These are phyloP conservation scores for Melanotaenia parkinsoni DNA, from an alignment of 2,797 vertebrate species.

Conservation along the genomic window DNA sequence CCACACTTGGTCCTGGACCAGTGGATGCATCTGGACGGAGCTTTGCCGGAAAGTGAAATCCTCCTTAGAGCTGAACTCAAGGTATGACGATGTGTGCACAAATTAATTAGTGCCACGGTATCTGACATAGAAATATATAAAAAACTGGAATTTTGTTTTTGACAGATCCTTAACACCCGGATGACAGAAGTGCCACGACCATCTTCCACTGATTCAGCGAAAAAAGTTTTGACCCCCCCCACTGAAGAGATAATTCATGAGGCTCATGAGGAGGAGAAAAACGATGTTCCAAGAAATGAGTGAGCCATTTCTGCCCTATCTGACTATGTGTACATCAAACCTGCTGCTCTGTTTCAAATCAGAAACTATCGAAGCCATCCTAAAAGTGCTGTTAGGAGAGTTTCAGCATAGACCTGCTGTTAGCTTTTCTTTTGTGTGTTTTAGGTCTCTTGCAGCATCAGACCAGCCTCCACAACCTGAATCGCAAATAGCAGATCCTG, in stretches of 20 bases:
- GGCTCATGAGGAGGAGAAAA: slow-evolving; percentile 52
- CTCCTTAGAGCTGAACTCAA: slow-evolving; percentile 89
- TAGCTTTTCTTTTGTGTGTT: slow-evolving; percentile 41
- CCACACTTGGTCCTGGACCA: slow-evolving; percentile 85
- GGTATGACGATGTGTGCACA: slow-evolving; percentile 69
- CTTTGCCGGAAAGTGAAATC: slow-evolving; percentile 82
- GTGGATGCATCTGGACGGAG: slow-evolving; percentile 85
- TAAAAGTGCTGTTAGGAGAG: neutral
- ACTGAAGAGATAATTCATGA: slow-evolving; percentile 36
- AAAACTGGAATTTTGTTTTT: slow-evolving; percentile 1
- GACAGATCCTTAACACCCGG: slow-evolving; percentile 80
- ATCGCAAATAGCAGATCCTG: slow-evolving; percentile 21
- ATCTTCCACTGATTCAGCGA: slow-evolving; percentile 43
- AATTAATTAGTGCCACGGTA: neutral
- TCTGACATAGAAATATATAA: neutral
- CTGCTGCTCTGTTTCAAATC: neutral
- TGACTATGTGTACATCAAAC: slow-evolving; percentile 10
- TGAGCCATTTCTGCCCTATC: slow-evolving; percentile 45
- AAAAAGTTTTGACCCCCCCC: slow-evolving; percentile 23
- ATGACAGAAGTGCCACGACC: slow-evolving; percentile 63
- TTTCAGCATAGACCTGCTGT: neutral
- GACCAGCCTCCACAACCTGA: slow-evolving; percentile 42
- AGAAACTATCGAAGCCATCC: neutral
- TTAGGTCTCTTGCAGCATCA: slow-evolving; percentile 43
- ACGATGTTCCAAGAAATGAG: slow-evolving; percentile 55